Conservation (phyloP, 2,888 invertebrate genomes). For the Ophion slaviceki region DNA sequence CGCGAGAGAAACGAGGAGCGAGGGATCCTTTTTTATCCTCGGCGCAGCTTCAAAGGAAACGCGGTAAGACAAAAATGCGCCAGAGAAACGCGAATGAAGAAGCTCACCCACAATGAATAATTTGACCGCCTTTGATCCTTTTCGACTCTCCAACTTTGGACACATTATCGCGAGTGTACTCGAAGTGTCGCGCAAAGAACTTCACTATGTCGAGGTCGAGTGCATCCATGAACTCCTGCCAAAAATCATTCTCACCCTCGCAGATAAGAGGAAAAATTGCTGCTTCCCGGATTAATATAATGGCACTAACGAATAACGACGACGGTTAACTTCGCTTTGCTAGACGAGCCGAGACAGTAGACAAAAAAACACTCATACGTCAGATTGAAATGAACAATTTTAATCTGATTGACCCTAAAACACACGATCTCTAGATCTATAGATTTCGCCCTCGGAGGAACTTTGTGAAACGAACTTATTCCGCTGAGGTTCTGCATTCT, state of each 20-base stretch:
- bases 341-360: not conserved
- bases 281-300: not conserved
- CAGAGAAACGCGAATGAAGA: conserved; percentile 69
- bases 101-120: conserved; percentile 73
- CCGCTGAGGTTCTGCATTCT: no score
- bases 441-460: no score
- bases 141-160: conserved; percentile 30
- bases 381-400: no score
- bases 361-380: no score
- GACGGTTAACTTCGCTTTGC: not conserved
- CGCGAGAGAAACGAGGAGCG: conserved; percentile 45
- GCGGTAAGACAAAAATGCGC: conserved; percentile 55
- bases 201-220: conserved; percentile 6
- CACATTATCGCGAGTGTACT: conserved; percentile 46
- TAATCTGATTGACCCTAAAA: no score
- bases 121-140: conserved; percentile 72
- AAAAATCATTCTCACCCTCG: conserved; percentile 56
- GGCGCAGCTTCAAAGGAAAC: conserved; percentile 69
- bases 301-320: not conserved
- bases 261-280: conserved; percentile 17
- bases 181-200: conserved; percentile 25
- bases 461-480: no score
- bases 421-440: no score
- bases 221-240: conserved; percentile 49
- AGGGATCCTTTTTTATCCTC: conserved; percentile 23